Evolutionary conservation across 2,113 vertebrate species (phyloP).

Genomic region (Xenopus borealis): DNA sequence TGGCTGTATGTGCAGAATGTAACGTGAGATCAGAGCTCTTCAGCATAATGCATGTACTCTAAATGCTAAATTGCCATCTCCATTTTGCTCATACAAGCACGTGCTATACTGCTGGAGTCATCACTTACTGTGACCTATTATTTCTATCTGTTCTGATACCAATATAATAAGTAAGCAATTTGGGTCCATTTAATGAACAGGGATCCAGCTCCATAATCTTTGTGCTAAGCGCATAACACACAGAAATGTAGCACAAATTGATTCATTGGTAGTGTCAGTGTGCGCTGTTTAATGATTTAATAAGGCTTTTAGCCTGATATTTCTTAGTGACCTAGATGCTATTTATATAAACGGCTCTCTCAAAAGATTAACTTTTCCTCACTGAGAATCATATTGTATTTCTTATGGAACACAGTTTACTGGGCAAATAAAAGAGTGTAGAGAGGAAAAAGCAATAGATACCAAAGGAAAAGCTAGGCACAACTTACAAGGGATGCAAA

Average conservation of each 20-base stretch:
- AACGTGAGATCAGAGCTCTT: too few relatives aligned
- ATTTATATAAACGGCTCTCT: not conserved
- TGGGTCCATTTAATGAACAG: not conserved
- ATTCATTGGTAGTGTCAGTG: not conserved
- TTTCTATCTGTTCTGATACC: not conserved
- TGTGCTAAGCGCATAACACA: not conserved
- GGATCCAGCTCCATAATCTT: not conserved
- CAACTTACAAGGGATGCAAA: too few relatives aligned
- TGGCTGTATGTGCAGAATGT: too few relatives aligned
- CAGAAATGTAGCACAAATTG: not conserved
- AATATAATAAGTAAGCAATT: not conserved
- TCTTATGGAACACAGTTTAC: not conserved
- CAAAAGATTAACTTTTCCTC: not conserved
- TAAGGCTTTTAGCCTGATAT: not conserved
- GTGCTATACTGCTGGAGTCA: not conserved
- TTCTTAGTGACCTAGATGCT: not conserved
- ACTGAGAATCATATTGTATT: too few relatives aligned
- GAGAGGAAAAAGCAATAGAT: too few relatives aligned
- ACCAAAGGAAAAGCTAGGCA: too few relatives aligned
- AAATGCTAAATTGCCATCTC: too few relatives aligned
- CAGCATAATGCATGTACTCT: too few relatives aligned
- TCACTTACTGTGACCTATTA: not conserved
- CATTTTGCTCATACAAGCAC: too few relatives aligned
- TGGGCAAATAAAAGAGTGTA: not conserved
- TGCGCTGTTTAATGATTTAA: not conserved